Conservation (phyloP, 2,888 invertebrate species). For the Melikaiella ostensackeni region DNA sequence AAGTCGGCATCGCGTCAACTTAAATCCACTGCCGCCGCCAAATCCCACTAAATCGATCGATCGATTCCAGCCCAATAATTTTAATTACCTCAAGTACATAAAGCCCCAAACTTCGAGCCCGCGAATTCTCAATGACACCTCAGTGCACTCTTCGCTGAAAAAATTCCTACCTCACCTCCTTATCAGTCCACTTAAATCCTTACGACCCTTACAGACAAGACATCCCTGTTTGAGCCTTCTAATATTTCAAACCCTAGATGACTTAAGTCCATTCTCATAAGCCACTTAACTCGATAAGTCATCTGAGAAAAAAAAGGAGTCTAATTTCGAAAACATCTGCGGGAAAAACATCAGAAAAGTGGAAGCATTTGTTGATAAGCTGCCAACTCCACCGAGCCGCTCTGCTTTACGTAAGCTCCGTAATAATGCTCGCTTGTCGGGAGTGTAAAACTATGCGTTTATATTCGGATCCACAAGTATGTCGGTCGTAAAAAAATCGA, state of each 20-base stretch:
- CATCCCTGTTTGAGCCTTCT: not conserved
- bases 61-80: conserved; percentile 32
- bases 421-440: conserved; percentile 47
- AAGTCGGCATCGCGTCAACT: conserved; percentile 37
- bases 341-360: conserved; percentile 32
- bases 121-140: conserved; percentile 25
- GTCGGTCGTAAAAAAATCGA: conserved; percentile 9
- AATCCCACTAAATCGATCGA: conserved; percentile 18
- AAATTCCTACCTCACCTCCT: conserved; percentile 24
- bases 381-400: conserved; percentile 49
- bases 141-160: not conserved
- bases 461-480: conserved; percentile 25
- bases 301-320: not conserved
- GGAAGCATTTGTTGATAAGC: conserved; percentile 42
- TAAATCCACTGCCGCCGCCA: conserved; percentile 23
- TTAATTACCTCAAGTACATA: conserved; percentile 27
- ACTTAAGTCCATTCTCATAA: not conserved
- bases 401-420: conserved; percentile 56
- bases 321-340: conserved; percentile 10
- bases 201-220: not conserved
- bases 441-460: conserved; percentile 34
- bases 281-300: not conserved
- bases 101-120: not conserved
- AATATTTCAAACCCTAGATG: not conserved
- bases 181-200: conserved; percentile 5